Evolutionary conservation across 2,797 vertebrate genomes (phyloP).

Genomic region (Enteromius fasciolatus): DNA sequence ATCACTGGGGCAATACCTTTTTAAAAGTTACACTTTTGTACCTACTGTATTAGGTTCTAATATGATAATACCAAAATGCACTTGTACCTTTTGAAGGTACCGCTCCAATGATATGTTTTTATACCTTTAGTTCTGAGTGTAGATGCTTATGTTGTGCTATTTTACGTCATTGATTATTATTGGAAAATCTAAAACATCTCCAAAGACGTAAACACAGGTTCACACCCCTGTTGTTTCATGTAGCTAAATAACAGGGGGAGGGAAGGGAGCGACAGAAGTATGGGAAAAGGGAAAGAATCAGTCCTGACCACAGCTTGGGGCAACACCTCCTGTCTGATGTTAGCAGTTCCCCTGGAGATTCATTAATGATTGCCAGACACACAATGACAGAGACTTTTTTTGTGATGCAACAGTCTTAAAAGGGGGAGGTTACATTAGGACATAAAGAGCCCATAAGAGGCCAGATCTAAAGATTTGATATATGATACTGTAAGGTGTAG

Average conservation of each 20-base stretch:
- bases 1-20: no score
- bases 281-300: conserved; percentile 17
- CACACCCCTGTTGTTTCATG: conserved; percentile 2
- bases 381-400: conserved; percentile 33
- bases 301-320: conserved; percentile 45
- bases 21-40: no score
- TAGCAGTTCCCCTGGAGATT: conserved; percentile 51
- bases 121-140: no score
- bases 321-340: conserved; percentile 45
- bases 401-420: conserved; percentile 36
- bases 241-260: not conserved
- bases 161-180: not conserved
- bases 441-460: conserved; percentile 20
- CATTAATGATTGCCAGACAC: conserved; percentile 56
- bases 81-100: no score
- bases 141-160: not conserved
- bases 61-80: no score
- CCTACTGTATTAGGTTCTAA: no score
- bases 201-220: not conserved
- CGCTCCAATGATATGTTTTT: no score
- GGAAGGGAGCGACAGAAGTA: not conserved
- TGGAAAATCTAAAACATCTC: not conserved
- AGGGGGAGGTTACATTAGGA: conserved; percentile 38
- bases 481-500: conserved; percentile 19
- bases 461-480: conserved; percentile 30